These are phyloP conservation scores for Burhinus bistriatus DNA, from an alignment of 2,113 vertebrate genomes.

Conservation along the genomic window DNA sequence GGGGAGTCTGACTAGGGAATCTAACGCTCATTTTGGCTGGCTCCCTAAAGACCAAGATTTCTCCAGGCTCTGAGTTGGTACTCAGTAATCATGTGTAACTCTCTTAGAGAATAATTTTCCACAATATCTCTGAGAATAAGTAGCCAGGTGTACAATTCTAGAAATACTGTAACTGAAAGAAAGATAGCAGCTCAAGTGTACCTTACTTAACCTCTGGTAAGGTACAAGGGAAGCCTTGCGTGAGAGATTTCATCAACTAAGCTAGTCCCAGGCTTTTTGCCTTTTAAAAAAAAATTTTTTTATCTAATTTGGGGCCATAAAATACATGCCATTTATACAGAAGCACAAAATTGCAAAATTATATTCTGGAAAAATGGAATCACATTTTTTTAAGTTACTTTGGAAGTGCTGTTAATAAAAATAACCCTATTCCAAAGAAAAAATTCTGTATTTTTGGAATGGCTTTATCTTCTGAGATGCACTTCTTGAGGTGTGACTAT, in stretches of 20 bases:
- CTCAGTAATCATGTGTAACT: background rate
- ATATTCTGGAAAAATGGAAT: background rate
- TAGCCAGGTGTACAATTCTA: background rate
- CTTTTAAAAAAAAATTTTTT: background rate
- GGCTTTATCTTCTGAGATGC: background rate
- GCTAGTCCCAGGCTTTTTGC: background rate
- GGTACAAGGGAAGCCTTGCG: background rate
- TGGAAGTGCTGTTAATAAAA: background rate
- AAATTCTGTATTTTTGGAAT: background rate
- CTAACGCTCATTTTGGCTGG: background rate
- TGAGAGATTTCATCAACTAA: background rate
- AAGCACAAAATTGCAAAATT: background rate
- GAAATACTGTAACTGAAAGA: background rate
- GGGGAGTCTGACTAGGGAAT: background rate
- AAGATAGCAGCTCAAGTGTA: background rate
- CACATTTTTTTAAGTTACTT: background rate
- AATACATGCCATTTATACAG: background rate
- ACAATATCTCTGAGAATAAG: background rate
- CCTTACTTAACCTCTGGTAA: background rate
- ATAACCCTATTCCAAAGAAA: background rate
- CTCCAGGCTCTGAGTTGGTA: background rate
- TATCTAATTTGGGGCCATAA: background rate
- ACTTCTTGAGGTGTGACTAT: background rate
- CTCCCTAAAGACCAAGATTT: background rate
- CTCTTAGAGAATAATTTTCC: background rate